Conservation (phyloP, 2,888 invertebrate genomes). For the Torymus auratus region DNA sequence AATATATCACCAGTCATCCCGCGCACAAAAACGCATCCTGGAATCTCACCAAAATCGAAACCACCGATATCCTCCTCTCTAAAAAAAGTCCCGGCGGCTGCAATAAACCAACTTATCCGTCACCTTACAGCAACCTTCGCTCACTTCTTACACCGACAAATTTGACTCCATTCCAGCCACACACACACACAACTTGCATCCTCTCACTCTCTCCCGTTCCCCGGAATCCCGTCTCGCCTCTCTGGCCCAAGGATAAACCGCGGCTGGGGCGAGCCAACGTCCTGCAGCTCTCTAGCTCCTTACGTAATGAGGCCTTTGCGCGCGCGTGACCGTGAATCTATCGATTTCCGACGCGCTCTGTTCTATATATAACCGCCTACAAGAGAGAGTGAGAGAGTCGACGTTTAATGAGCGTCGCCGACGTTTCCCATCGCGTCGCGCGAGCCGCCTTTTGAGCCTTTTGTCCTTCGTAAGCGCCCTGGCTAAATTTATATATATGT, state of each 20-base stretch:
- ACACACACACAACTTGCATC: no score
- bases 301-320: slow-evolving; percentile 45
- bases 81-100: not conserved
- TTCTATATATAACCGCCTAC: slow-evolving; percentile 18
- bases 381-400: not conserved
- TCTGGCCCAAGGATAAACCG: slow-evolving; percentile 37
- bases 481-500: slow-evolving; percentile 19
- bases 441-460: not conserved
- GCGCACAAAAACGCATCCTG: no score
- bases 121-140: no score
- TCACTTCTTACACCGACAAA: no score
- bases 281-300: slow-evolving; percentile 20
- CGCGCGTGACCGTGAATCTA: slow-evolving; percentile 66
- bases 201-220: no score
- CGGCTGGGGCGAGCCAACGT: slow-evolving; percentile 8
- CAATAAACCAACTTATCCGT: no score
- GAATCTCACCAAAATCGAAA: no score
- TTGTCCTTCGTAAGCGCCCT: slow-evolving; percentile 22
- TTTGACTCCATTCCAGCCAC: no score
- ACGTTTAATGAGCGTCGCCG: slow-evolving; percentile 19
- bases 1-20: no score
- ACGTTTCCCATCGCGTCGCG: slow-evolving; percentile 22
- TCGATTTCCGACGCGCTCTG: slow-evolving; percentile 60
- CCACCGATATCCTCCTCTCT: not conserved
- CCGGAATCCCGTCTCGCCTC: not conserved